These are phyloP conservation scores for Oscheius sp. DNA, from an alignment of 2,888 invertebrate species.

Conservation along the genomic window DNA sequence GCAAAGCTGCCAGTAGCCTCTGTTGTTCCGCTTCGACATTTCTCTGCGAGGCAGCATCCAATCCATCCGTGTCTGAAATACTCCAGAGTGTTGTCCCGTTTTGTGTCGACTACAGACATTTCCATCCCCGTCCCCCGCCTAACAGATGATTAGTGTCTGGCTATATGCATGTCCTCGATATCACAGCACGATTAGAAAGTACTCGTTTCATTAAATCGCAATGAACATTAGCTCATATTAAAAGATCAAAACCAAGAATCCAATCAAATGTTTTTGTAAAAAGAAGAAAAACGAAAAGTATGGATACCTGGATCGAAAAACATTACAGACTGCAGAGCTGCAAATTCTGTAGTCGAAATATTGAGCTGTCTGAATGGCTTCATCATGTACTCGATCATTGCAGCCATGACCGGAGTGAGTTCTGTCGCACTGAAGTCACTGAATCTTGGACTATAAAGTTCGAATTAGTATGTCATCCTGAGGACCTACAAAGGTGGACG, in stretches of 20 bases:
- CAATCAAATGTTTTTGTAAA: background rate
- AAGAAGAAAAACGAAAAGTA: background rate
- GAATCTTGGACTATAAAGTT: background rate
- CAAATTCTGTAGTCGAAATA: constrained; percentile 71
- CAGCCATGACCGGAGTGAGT: constrained; percentile 69
- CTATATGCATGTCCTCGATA: no score
- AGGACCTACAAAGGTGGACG: background rate
- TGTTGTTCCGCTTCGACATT: constrained; percentile 72
- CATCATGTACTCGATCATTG: constrained; percentile 72
- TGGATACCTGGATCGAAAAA: constrained; percentile 70
- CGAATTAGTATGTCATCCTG: background rate
- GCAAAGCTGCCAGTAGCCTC: constrained; percentile 65
- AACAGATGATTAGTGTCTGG: no score
- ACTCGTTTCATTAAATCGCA: no score
- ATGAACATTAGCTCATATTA: background rate
- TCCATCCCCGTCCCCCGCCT: no score
- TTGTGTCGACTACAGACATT: no score
- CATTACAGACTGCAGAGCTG: constrained; percentile 72
- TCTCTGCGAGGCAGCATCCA: constrained; percentile 71
- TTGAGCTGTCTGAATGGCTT: constrained; percentile 70
- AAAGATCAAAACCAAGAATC: background rate
- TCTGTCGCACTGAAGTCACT: constrained; percentile 53
- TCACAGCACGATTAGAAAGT: no score
- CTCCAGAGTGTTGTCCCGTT: no score
- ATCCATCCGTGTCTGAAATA: constrained; percentile 68